phyloP scores from a whole-genome alignment of 2,797 vertebrate species.

The Enteromius fasciolatus region DNA sequence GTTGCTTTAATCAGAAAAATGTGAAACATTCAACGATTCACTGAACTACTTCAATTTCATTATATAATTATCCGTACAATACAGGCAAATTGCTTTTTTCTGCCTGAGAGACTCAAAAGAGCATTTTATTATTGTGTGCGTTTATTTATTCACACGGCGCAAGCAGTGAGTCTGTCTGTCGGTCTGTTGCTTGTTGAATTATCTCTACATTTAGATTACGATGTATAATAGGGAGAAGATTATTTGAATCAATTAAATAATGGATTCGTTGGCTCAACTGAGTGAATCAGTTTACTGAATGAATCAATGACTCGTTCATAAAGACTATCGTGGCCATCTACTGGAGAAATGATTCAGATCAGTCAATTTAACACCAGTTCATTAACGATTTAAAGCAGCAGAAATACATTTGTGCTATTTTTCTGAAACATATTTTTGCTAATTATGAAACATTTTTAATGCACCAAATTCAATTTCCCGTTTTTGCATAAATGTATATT shows the following conservation, averaged over 20 bases:
- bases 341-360: no score
- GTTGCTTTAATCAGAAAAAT: constrained; percentile 70
- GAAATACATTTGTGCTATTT: no score
- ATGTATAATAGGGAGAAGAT: neutral
- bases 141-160: constrained; percentile 3
- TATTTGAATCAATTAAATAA: neutral
- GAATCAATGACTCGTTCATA: neutral
- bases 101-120: constrained; percentile 15
- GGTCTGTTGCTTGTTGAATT: neutral
- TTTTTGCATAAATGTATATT: no score
- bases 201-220: neutral
- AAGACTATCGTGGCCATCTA: neutral
- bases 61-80: constrained; percentile 56
- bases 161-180: neutral
- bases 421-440: no score
- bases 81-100: constrained; percentile 52
- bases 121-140: neutral
- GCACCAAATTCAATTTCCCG: no score
- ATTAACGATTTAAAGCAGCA: no score
- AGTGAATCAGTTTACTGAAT: neutral
- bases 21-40: constrained; percentile 64
- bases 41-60: constrained; percentile 64
- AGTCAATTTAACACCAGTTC: no score
- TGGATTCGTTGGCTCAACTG: neutral
- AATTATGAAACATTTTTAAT: no score